These are phyloP conservation scores for Antechinus stuartii DNA, from an alignment of 2,113 vertebrate genomes.

Conservation along the genomic window DNA sequence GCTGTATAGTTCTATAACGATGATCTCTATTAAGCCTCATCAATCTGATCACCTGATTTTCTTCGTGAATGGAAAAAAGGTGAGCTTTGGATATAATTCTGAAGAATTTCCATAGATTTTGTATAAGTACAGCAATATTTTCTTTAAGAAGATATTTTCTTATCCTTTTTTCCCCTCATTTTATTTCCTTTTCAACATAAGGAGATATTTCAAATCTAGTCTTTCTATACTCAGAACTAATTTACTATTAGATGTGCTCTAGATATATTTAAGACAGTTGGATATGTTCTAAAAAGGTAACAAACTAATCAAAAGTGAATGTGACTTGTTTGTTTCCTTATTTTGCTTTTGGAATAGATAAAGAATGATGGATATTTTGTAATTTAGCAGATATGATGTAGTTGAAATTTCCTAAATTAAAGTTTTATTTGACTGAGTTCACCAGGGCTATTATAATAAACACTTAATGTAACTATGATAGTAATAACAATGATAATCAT, in stretches of 20 bases:
- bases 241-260: neutral
- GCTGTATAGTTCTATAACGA: neutral
- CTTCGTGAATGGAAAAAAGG: conserved; percentile 84
- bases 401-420: neutral
- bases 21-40: conserved; percentile 52
- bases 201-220: no score
- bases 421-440: neutral
- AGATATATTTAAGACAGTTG: neutral
- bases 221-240: neutral
- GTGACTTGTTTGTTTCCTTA: neutral
- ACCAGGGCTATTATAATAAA: neutral
- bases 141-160: neutral
- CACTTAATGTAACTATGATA: neutral
- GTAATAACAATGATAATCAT: neutral
- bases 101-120: neutral
- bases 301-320: neutral
- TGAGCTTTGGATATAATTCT: conserved; percentile 56
- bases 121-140: neutral
- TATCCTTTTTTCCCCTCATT: neutral
- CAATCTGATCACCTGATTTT: conserved; percentile 77
- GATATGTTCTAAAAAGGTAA: neutral
- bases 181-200: neutral
- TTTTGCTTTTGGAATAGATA: conserved; percentile 39
- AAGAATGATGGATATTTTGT: neutral
- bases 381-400: neutral